Evolutionary conservation across 2,113 vertebrate genomes (phyloP), one percentile per base, ranked within the genome.

Genomic region (Daboia siamensis): DNA sequence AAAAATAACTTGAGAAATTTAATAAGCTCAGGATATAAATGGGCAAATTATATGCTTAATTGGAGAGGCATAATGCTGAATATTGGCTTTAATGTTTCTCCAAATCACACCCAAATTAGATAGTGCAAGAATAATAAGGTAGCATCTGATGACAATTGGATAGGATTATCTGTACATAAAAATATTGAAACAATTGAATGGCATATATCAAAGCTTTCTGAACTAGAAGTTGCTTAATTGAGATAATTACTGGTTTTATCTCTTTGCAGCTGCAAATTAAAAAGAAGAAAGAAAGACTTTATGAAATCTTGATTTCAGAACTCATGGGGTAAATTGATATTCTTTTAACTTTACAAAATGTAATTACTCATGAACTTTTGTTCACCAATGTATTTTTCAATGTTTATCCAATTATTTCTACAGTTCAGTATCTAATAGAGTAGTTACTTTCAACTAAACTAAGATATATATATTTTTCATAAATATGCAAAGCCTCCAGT

Each of bases 251-350:
- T 91, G 39, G 74, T 46, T 91, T 86, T 59, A 86, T 86, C 57
- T 86, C 54, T 48, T 90, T 91, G 56, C 54, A 56, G 39, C 21
- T 93, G 74, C 87, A 48, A 87, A 87, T 26, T 29, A 52, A 87
- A 86, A 88, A 61, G 86, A 80, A 74, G 93, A 93, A 85, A 95
- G 93, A 92, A 55, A 52, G 94, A 95, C 95, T 95, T 94, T 4
- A 0, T 89, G 54, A 86, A 94, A 17, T 92, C n/a, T 92, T 91
- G 90, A 96, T 93, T 86, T 91, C 91, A 93, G 55, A 91, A 64
- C 80, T 80, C 0, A 84, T 87, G 93, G 39, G 93, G n/a, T 3
- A 94, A 91, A 0, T 86, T 0, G 86, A 13, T 80, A 20, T 56
- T 80, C 13, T 39, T 39, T 39, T 29, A 57, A 61, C 87, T 94